These are phyloP conservation scores for Isoperla grammatica DNA, from an alignment of 2,888 invertebrate species.

Conservation along the genomic window DNA sequence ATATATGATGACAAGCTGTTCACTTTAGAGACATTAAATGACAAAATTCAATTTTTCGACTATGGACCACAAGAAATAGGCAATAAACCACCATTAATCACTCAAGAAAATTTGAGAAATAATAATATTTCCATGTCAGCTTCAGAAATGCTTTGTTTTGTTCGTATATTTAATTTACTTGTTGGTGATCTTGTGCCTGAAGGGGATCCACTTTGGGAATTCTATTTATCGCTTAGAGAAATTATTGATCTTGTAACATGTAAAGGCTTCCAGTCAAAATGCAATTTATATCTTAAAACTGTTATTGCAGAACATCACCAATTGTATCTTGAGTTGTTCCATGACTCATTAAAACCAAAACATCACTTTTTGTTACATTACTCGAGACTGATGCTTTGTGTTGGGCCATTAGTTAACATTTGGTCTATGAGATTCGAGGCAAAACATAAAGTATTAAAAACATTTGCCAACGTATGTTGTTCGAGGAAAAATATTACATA, in stretches of 20 bases:
- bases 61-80: no score
- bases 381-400: conserved; percentile 27
- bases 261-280: no score
- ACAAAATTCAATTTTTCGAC: no score
- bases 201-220: not conserved
- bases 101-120: no score
- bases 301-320: conserved; percentile 25
- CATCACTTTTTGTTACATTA: conserved; percentile 32
- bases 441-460: conserved; percentile 32
- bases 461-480: no score
- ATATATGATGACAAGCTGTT: conserved; percentile 31
- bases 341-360: conserved; percentile 29
- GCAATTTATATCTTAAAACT: not conserved
- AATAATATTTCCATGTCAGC: no score
- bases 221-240: not conserved
- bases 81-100: no score
- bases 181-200: conserved; percentile 1
- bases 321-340: conserved; percentile 24
- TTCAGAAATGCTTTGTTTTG: no score
- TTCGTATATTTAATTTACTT: conserved; percentile 19
- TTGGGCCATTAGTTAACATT: conserved; percentile 30
- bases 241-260: no score
- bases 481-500: conserved; percentile 29
- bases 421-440: conserved; percentile 34
- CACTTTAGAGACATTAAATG: conserved; percentile 23